Evolutionary conservation across 2,888 invertebrate species (phyloP).

Genomic region (Phyllotreta cruciferae): DNA sequence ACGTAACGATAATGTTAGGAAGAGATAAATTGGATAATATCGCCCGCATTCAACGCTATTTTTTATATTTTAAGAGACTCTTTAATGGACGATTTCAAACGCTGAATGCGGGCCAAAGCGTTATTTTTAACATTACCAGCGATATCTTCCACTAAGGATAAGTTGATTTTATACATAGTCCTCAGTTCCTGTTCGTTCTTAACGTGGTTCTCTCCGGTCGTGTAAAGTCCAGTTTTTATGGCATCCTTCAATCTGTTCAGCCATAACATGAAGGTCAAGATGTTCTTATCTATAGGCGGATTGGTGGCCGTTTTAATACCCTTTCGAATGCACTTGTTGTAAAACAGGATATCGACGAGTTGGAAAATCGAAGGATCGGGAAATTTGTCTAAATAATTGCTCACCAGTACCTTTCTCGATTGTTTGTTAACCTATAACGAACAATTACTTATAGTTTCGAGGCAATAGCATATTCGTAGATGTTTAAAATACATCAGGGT

Average conservation of each 20-base stretch:
- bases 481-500: too few relatives aligned
- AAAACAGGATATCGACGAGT: slow-evolving; percentile 42
- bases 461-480: too few relatives aligned
- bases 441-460: too few relatives aligned
- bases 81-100: too few relatives aligned
- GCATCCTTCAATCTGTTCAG: slow-evolving; percentile 37
- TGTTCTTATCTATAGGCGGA: slow-evolving; percentile 22
- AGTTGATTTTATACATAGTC: slow-evolving; percentile 44
- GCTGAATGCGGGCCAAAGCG: too few relatives aligned
- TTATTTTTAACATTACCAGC: slow-evolving; percentile 38
- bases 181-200: slow-evolving; percentile 44
- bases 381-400: slow-evolving; percentile 7
- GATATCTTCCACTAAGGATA: slow-evolving; percentile 39
- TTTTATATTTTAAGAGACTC: too few relatives aligned
- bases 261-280: slow-evolving; percentile 29
- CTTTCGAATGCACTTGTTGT: slow-evolving; percentile 41
- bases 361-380: slow-evolving; percentile 39
- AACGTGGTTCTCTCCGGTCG: slow-evolving; percentile 44
- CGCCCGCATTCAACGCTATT: too few relatives aligned
- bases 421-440: slow-evolving; percentile 14
- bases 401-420: neutral
- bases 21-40: too few relatives aligned
- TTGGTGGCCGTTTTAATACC: slow-evolving; percentile 13
- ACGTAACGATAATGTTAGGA: too few relatives aligned
- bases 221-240: slow-evolving; percentile 41